Evolutionary conservation across 2,888 invertebrate species (phyloP), one percentile per base, ranked within the genome.

Genomic region (Lypha dubia): DNA sequence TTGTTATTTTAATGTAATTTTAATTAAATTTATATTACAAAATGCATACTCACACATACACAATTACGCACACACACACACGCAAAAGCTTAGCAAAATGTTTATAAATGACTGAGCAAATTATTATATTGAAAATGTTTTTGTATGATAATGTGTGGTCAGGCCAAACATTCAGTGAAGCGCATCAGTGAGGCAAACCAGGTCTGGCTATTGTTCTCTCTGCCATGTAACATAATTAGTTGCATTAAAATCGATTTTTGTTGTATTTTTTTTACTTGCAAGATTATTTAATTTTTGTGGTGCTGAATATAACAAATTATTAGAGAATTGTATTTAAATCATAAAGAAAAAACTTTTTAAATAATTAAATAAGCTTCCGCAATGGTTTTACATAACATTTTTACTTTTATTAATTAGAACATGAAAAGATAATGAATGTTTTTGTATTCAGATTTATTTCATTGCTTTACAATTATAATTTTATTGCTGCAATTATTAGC

Each of bases 71-170:
- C n/a, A n/a, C n/a, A n/a, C n/a, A n/a, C n/a, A n/a, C n/a, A n/a
- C n/a, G 17, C n/a, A 70, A 53, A 41, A 67, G 24, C 63, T 28
- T 1, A 17, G 22, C 5, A 22, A 62, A 62, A 63, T 24, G 8
- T 41, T 62, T 17, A 70, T 70, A 41, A 70, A 24, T 56, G 5
- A 46, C 46, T 44, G 44, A 70, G 41, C 28, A 41, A 56, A 70
- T 11, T 41, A 17, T 41, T 13, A 5, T 58, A 58, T 58, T 71
- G 20, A 11, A 58, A 71, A 46, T 8, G 44, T 44, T 58, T 71
- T 58, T 46, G 46, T 58, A 28, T 15, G 20, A 46, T 58, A 58
- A 58, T 44, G 70, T 46, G 71, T 32, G 71, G 71, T 58, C 58
- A 44, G n/a, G 13, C 44, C 70, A 44, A 20, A 6, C 4, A 58